Base-by-base conservation (phyloP, 2,797 vertebrate species). In the Enteromius argenteus region DNA sequence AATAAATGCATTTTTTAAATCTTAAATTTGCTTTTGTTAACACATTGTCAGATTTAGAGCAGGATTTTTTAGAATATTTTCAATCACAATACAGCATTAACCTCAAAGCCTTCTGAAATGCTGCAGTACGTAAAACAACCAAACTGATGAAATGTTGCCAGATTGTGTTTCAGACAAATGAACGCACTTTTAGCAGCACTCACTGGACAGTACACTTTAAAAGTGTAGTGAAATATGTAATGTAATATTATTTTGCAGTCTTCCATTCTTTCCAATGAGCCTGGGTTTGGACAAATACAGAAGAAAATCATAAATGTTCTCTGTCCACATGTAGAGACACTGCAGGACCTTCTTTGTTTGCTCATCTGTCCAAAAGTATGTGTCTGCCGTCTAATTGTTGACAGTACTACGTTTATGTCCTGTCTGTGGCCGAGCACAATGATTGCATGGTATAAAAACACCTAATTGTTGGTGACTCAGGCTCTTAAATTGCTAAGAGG, bases 391-490 rank as follows among this genome's bases (percentile, higher is more conserved):
- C 39, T 21, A 64, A 49, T 74, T 81, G 39, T 46, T 10, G 19
- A 49, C 27, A 19, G 23, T 46, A 64, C 21, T n/a, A 3, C 17
- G 60, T 17, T 46, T 15, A 17, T 21, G 44, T 21, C 46, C 21
- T 62, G 15, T 46, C 67, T 3, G 27, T 46, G 66, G 64, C 32
- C 14, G 60, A 87, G 86, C 56, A 19, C 88, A 91, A 78, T 88
- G 90, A 93, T 91, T 84, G 71, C 49, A 88, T 86, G 85, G 81
- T 90, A 91, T 90, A 85, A 88, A 86, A 89, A 91, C 89, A 37
- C 86, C 87, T 93, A 92, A 92, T 92, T 92, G 91, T 87, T 71
- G 83, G 84, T 42, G 86, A 92, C 83, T 79, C 42, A 44, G 84
- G 81, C 51, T 88, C 83, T 91, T 86, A 76, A 90, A 90, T 89